phyloP scores from a whole-genome alignment of 2,113 vertebrate genomes.

The Nycticebus coucang region DNA sequence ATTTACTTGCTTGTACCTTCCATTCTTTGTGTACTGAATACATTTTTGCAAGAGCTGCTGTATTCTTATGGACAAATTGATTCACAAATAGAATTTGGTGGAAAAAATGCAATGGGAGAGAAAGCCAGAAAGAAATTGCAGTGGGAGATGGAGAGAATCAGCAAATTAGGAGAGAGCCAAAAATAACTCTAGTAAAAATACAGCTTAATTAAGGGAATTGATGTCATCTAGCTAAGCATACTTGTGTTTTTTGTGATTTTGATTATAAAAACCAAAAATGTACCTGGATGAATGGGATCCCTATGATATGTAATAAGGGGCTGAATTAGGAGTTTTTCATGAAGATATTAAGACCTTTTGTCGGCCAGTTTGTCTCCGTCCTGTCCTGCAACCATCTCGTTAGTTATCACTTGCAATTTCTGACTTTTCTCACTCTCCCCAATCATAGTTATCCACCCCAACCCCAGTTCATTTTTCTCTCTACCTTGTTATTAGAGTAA shows the following conservation, averaged over 20 bases:
- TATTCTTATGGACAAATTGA: constrained; percentile 80
- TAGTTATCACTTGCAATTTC: background rate
- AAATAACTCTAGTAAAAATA: constrained; percentile 40
- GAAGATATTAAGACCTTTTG: background rate
- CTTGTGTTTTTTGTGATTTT: background rate
- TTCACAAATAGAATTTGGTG: constrained; percentile 77
- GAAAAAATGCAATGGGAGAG: constrained; percentile 36
- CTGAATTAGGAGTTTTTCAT: background rate
- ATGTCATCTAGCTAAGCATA: background rate
- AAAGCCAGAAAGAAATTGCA: constrained; percentile 37
- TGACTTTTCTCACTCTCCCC: background rate
- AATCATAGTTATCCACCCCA: too few species aligned
- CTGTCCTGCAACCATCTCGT: background rate
- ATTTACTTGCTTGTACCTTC: constrained; percentile 71
- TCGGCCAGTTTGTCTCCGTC: fast-evolving
- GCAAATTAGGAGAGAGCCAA: constrained; percentile 59
- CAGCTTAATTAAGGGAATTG: constrained; percentile 48
- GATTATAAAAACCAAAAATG: background rate
- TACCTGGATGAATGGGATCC: background rate
- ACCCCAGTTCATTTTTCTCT: fast-evolving
- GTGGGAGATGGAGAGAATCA: constrained; percentile 53
- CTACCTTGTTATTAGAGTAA: background rate
- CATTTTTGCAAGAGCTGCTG: constrained; percentile 72
- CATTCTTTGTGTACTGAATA: constrained; percentile 45
- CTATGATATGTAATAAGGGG: background rate